Evolutionary conservation across 2,797 vertebrate species (phyloP), one percentile per base, ranked within the genome.

Genomic region (Sebastiscus albofasciatus): DNA sequence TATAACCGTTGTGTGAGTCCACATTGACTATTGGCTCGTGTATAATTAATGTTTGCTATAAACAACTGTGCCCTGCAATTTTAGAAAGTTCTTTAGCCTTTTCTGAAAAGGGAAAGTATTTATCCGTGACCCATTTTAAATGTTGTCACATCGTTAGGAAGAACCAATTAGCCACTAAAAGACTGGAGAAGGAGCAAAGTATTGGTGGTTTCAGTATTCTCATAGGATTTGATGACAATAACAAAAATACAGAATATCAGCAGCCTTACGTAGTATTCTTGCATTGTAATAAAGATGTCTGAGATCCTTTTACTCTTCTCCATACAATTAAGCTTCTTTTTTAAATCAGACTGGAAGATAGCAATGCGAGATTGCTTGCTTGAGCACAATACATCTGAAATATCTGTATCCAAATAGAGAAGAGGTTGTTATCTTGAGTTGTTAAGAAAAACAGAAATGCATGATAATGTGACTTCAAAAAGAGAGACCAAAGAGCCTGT

Each of bases 401-500:
- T 34, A 73, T 77, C 54, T 54, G 27, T 36, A 79, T 77, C 24
- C 14, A 33, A 36, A 74, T 24, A 33, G 26, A 79, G 5, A 67
- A 22, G 33, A 52, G 64, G 34, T 62, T 55, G 27, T 75, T 39
- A 49, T 60, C 34, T n/a, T 36, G 16, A 59, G 67, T 8, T 24
- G 20, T 73, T 69, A 42, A 54, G 70, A n/a, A 72, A 36, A 72
- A 12, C 22, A 72, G 67, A 24, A 22, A 72, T 65, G 65, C 70
- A 49, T 62, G 26, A 77, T 79, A 66, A 72, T 10, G 13, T 2
- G 2, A 8, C 54, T 62, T 76, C 34, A 70, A 67, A 69, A 24
- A 61, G 27, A 49, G 33, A 67, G 4, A 24, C 7, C 7, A 22
- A 18, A 75, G 61, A 46, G 5, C 0, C 22, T 24, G 14, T 31